phyloP scores from a whole-genome alignment of 1,140 invertebrate species.

The Drosophila pseudoobscura region DNA sequence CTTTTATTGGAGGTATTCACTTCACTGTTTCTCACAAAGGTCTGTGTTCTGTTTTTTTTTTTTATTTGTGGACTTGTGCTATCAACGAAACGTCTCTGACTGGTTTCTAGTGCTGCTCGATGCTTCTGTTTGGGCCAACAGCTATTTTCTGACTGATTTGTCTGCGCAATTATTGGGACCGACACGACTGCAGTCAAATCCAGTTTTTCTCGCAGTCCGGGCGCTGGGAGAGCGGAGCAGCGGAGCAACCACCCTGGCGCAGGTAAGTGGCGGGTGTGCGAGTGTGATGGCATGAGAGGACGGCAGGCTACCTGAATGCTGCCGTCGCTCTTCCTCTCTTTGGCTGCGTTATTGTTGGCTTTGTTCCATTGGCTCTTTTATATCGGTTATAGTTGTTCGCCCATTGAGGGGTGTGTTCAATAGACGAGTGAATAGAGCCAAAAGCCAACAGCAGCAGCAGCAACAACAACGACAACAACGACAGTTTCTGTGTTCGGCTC shows the following conservation, averaged over 20 bases:
- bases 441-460: conserved; percentile 10
- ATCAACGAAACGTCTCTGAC: conserved; percentile 15
- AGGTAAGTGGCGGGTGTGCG: conserved; percentile 22
- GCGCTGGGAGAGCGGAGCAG: conserved; percentile 16
- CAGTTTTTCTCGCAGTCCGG: conserved; percentile 54
- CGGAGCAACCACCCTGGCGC: conserved; percentile 17
- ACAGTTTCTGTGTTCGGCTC: conserved; percentile 50
- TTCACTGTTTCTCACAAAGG: conserved; percentile 12
- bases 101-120: conserved; percentile 45
- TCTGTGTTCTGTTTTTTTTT: conserved; percentile 13
- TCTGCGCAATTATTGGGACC: conserved; percentile 61
- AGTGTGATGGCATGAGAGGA: conserved; percentile 36
- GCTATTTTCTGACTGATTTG: conserved; percentile 78
- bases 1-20: conserved; percentile 6
- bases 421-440: conserved; percentile 70
- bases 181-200: conserved; percentile 78
- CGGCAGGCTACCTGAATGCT: conserved; percentile 38
- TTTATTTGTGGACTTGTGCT: conserved; percentile 32
- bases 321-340: conserved; percentile 48
- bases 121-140: conserved; percentile 79
- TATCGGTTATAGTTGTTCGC: conserved; percentile 77
- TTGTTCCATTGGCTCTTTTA: conserved; percentile 82
- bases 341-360: conserved; percentile 61
- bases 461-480: no score
- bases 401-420: conserved; percentile 81